phyloP scores from a whole-genome alignment of 2,797 vertebrate species.

The Stomatorhinus walkeri region DNA sequence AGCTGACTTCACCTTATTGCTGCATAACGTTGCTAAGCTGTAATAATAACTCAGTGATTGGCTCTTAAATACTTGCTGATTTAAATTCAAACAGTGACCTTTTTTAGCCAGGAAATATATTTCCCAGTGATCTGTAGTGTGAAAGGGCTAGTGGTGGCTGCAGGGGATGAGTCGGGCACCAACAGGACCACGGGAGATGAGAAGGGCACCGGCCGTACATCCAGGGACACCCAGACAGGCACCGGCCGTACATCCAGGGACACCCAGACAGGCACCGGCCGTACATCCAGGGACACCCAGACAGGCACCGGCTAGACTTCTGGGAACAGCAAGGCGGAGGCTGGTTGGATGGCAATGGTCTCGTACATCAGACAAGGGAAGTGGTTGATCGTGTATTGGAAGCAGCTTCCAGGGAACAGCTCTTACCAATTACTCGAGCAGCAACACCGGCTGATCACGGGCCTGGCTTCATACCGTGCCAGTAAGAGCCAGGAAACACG shows the following conservation, averaged over 20 bases:
- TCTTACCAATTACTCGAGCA: not conserved
- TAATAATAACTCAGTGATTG: not conserved
- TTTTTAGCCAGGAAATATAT: not conserved
- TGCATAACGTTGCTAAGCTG: not conserved
- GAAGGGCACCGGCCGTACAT: too few relatives aligned
- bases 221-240: not conserved
- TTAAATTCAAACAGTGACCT: not conserved
- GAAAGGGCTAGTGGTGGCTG: not conserved
- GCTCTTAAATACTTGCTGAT: not conserved
- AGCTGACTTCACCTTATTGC: not conserved
- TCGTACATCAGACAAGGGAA: not conserved
- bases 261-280: not conserved
- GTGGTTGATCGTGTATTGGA: not conserved
- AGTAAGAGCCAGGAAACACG: not conserved
- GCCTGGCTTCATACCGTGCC: not conserved
- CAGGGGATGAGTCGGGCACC: not conserved
- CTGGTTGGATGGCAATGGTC: not conserved
- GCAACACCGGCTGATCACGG: not conserved
- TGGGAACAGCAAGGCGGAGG: too few relatives aligned
- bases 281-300: too few relatives aligned
- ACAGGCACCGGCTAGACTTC: too few relatives aligned
- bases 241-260: not conserved
- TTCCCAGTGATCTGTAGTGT: not conserved
- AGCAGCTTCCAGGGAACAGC: not conserved
- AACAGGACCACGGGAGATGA: not conserved